Conservation (phyloP, 1,140 invertebrate species). For the Penaeus chinensis region DNA sequence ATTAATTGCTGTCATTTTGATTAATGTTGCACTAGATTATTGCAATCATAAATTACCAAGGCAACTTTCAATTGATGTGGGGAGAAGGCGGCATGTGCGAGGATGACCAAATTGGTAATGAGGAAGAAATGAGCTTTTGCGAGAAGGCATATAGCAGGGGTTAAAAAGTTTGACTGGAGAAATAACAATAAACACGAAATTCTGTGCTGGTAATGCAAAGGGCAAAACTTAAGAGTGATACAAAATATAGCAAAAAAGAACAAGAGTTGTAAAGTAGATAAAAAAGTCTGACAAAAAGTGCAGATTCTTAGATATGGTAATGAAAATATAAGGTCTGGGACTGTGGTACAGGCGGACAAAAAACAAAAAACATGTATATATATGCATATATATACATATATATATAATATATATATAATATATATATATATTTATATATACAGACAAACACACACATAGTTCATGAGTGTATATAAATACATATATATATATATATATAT, state of each 20-base stretch:
- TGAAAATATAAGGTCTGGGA: too few species aligned
- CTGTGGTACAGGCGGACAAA: too few species aligned
- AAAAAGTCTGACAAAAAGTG: not conserved
- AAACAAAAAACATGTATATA: too few species aligned
- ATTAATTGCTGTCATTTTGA: slow-evolving; percentile 64
- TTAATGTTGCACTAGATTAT: slow-evolving; percentile 63
- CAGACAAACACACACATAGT: too few species aligned
- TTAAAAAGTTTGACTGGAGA: slow-evolving; percentile 7
- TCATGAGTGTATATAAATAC: too few species aligned
- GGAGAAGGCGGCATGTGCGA: slow-evolving; percentile 39
- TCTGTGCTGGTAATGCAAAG: not conserved
- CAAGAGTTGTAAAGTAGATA: not conserved
- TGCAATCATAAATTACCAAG: slow-evolving; percentile 62
- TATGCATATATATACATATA: too few species aligned
- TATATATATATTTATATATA: too few species aligned
- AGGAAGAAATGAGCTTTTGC: slow-evolving; percentile 1
- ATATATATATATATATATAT: too few species aligned
- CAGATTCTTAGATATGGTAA: not conserved
- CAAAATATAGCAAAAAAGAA: not conserved
- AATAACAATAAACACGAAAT: slow-evolving; percentile 8
- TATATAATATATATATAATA: too few species aligned
- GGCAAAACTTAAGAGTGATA: not conserved
- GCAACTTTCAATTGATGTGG: slow-evolving; percentile 60
- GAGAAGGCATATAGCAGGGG: slow-evolving; percentile 12
- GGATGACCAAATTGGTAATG: slow-evolving; percentile 19